These are phyloP conservation scores for Equus quagga DNA, from an alignment of 2,113 vertebrate genomes.

Conservation along the genomic window DNA sequence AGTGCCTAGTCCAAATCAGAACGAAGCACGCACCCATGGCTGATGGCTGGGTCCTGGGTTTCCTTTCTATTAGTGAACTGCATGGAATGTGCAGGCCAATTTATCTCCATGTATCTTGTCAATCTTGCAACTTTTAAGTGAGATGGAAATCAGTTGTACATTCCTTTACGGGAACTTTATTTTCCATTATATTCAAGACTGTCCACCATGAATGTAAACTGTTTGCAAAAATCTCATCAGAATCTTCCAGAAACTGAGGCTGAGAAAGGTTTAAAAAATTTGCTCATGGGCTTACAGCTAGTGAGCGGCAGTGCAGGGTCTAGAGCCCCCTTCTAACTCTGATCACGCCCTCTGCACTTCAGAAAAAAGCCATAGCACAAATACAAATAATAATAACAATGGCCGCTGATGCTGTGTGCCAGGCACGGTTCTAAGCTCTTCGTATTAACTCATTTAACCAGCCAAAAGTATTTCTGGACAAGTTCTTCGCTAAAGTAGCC, in stretches of 20 bases:
- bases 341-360: neutral
- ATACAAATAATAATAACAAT: neutral
- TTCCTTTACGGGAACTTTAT: neutral
- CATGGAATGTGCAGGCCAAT: neutral
- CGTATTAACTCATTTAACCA: neutral
- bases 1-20: neutral
- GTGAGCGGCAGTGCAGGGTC: neutral
- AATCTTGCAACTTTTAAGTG: slow-evolving; percentile 28
- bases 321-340: neutral
- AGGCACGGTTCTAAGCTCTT: neutral
- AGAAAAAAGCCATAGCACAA: neutral
- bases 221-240: neutral
- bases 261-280: neutral
- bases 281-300: neutral
- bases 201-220: neutral
- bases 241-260: slow-evolving; percentile 35
- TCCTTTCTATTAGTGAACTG: neutral
- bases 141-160: neutral
- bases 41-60: neutral
- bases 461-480: neutral
- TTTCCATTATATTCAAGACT: neutral
- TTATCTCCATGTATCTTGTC: neutral
- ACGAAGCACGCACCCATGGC: neutral
- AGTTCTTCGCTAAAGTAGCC: slow-evolving; percentile 4
- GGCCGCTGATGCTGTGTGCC: neutral